A percentile compares a stretch with the other conserved stretches of the same genome.
Evolutionary conservation across 2,797 vertebrate species (phyloP).

Genomic region (Spea hammondii): DNA sequence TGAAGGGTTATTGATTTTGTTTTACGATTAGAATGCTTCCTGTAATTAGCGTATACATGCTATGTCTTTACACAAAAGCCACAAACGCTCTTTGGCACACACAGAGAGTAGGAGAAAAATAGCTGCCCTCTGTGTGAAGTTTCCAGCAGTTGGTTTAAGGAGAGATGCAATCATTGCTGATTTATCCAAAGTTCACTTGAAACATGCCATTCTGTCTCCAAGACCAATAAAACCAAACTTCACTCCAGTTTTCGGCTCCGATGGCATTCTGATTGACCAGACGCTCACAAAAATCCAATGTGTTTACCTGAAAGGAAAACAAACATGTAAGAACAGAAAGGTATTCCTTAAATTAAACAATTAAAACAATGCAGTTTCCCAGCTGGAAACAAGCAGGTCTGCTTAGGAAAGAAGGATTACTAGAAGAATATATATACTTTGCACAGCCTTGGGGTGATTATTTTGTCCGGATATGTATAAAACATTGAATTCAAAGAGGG

Average conservation of each 20-base stretch:
- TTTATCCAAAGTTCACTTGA: slow-evolving; percentile 5
- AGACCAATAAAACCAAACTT: slow-evolving; percentile 22
- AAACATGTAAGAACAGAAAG: neutral
- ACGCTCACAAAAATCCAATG: slow-evolving; percentile 17
- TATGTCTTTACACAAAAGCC: slow-evolving; percentile 31
- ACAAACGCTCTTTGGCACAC: slow-evolving; percentile 16
- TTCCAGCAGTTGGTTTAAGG: slow-evolving; percentile 4
- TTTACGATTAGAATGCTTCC: slow-evolving; percentile 32
- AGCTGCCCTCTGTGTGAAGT: slow-evolving; percentile 5
- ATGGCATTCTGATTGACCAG: slow-evolving; percentile 55
- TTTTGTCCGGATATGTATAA: too few species aligned
- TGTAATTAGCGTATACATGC: slow-evolving; percentile 22
- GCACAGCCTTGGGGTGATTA: too few species aligned
- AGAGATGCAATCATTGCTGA: slow-evolving; percentile 15
- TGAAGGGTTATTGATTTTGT: slow-evolving; percentile 19
- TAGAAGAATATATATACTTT: too few species aligned
- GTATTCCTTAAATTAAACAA: too few species aligned
- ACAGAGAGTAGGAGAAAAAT: slow-evolving; percentile 1
- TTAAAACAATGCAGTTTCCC: too few species aligned
- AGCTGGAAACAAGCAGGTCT: too few species aligned
- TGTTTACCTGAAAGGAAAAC: slow-evolving; percentile 65
- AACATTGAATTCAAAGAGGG: too few species aligned
- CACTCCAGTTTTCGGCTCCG: slow-evolving; percentile 55
- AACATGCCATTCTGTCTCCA: slow-evolving; percentile 11
- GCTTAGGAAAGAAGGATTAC: too few species aligned